A percentile compares a stretch with the other conserved stretches of the same genome.
These are phyloP conservation scores for Pycnomerus fuliginosus DNA, from an alignment of 2,888 invertebrate species.

Conservation along the genomic window DNA sequence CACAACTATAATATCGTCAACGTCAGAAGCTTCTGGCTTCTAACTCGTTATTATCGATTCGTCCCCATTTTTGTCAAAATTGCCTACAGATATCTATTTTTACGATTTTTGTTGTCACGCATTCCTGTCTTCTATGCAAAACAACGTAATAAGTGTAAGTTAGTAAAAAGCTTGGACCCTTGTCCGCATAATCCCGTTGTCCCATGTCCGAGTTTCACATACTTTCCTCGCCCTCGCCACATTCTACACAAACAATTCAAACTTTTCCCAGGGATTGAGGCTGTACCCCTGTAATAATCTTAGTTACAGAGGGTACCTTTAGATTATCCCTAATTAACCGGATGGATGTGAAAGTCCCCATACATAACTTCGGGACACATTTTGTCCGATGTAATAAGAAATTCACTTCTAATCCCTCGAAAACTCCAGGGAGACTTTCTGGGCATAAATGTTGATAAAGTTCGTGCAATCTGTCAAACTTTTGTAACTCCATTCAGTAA, in stretches of 20 bases:
- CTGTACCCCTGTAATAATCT: too few species aligned
- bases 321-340: slow-evolving; percentile 23
- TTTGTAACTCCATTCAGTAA: slow-evolving; percentile 41
- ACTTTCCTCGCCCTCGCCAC: slow-evolving; percentile 26
- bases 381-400: slow-evolving; percentile 26
- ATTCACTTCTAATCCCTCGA: slow-evolving; percentile 36
- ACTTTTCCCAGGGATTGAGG: too few species aligned
- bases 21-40: too few species aligned
- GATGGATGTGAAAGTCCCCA: slow-evolving; percentile 13
- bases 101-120: too few species aligned
- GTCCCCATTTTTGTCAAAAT: too few species aligned
- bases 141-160: slow-evolving; percentile 28
- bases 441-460: slow-evolving; percentile 40
- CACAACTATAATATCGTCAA: too few species aligned
- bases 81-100: too few species aligned
- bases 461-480: slow-evolving; percentile 42
- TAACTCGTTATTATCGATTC: too few species aligned
- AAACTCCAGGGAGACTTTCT: slow-evolving; percentile 29
- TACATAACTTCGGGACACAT: slow-evolving; percentile 22
- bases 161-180: slow-evolving; percentile 27
- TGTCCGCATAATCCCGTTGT: slow-evolving; percentile 24
- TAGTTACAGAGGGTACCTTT: too few species aligned
- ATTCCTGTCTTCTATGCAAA: too few species aligned
- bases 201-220: slow-evolving; percentile 32
- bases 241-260: slow-evolving; percentile 30